Base-by-base conservation (phyloP, 2,888 invertebrate species). In the Dryobotodes eremita region DNA sequence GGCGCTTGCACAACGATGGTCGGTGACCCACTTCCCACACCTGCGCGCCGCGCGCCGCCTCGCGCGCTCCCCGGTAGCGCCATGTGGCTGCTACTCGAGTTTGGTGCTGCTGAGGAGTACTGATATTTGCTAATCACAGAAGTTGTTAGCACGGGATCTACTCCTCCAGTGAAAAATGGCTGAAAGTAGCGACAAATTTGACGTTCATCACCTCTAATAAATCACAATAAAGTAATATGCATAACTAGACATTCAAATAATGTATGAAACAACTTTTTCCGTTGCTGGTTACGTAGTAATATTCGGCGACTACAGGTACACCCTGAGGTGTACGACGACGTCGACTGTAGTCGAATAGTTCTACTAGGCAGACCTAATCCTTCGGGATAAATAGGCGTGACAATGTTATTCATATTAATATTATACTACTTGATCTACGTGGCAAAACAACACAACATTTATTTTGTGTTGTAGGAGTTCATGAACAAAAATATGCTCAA, bases 21-120 rank as follows among this genome's bases (percentile, higher is more conserved):
- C 48, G 36, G 20, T 59, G 84, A 80, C 84, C 84, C 59, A 83
- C 77, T 84, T 84, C 84, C 80, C 84, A 84, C 84, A 84, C 53
- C 50, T 36, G 66, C 11, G 77, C 31, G 50, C 36, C 57, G 42
- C 59, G 36, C 42, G 42, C 42, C 42, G 7, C 42, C 46, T 8
- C 42, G 5, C 42, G 42, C 65, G 31, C 69, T 8, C 17, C n/a
- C 48, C 65, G 10, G 15, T 36, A n/a, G 17, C 59, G 59, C 62
- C 55, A 1, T 20, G 11, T 11, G 11, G 59, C 42, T 59, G 42
- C 59, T 59, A 71, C n/a, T n/a, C 26, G 62, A 62, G 26, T 8
- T 23, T 5, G 42, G 10, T 46, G 23, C 71, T 31, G 46, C 48
- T 31, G 23, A 71, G 17, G 31, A 71, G 31, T 64, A 11, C 46